Conservation (phyloP, 2,113 vertebrate genomes). For the Ptyas mucosa region DNA sequence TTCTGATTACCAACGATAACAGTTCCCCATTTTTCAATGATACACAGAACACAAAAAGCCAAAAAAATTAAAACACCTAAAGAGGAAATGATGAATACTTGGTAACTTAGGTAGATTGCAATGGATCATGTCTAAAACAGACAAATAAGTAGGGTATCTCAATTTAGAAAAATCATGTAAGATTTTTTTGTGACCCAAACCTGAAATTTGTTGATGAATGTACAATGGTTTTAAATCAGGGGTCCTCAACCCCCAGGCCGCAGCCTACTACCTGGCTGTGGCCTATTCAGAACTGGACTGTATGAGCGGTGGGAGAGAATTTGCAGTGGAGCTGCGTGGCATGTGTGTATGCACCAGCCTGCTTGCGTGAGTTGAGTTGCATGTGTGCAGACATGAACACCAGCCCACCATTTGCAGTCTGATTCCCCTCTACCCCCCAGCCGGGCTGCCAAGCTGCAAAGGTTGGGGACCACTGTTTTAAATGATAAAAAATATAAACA, state of each 20-base stretch:
- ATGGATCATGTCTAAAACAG: not conserved
- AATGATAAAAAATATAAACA: not conserved
- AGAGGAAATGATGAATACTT: not conserved
- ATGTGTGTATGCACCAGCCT: not conserved
- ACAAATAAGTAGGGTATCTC: not conserved
- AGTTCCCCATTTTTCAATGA: not conserved
- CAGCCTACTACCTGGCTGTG: not conserved
- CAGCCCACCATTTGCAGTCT: no score
- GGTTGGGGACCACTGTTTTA: not conserved
- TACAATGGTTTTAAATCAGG: not conserved
- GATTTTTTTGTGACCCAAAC: not conserved
- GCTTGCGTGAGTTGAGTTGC: not conserved
- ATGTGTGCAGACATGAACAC: no score
- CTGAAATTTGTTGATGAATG: not conserved
- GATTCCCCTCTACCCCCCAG: not conserved
- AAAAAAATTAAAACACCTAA: not conserved
- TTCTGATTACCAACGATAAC: not conserved
- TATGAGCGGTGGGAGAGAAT: not conserved
- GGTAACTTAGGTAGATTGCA: not conserved
- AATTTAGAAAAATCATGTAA: not conserved
- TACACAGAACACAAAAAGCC: not conserved
- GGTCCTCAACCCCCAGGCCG: not conserved
- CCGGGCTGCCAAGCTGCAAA: not conserved
- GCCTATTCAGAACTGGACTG: not conserved
- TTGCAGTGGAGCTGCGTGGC: not conserved